Conservation (phyloP, 2,797 vertebrate species). For the Anabacerthia variegaticeps region DNA sequence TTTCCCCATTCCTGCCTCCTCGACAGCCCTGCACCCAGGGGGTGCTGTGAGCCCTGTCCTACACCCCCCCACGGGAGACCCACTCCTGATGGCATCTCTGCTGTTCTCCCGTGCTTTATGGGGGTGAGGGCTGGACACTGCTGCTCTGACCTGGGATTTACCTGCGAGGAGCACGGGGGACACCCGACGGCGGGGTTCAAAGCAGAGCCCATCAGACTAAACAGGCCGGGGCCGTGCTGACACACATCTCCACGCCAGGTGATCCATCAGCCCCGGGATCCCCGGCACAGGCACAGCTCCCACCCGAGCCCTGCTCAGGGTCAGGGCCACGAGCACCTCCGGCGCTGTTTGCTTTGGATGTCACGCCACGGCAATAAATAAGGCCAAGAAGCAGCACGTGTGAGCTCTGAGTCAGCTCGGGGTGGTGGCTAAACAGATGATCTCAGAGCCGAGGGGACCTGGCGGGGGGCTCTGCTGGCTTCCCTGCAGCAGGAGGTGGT, state of each 20-base stretch:
- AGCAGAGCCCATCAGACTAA: not conserved
- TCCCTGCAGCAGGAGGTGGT: fast-evolving
- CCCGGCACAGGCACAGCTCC: not conserved
- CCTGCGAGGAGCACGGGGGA: not conserved
- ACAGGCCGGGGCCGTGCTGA: not conserved
- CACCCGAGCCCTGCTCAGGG: not conserved
- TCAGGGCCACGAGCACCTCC: not conserved
- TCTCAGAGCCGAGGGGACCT: not conserved
- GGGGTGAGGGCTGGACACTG: not conserved
- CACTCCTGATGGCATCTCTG: fast-evolving
- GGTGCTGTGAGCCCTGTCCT: not conserved
- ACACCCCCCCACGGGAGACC: not conserved
- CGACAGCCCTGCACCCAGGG: not conserved
- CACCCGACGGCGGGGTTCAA: fast-evolving
- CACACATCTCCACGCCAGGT: not conserved
- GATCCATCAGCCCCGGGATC: not conserved
- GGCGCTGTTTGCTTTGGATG: not conserved
- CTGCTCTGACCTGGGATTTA: not conserved
- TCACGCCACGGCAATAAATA: not conserved
- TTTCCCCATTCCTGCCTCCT: not conserved
- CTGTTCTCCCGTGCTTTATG: not conserved
- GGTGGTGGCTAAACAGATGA: not conserved
- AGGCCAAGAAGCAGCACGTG: not conserved
- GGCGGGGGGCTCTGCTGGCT: no score
- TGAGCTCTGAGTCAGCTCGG: not conserved